Evolutionary conservation across 2,797 vertebrate species (phyloP), one percentile per base, ranked within the genome.

Genomic region (Halcyon badia): DNA sequence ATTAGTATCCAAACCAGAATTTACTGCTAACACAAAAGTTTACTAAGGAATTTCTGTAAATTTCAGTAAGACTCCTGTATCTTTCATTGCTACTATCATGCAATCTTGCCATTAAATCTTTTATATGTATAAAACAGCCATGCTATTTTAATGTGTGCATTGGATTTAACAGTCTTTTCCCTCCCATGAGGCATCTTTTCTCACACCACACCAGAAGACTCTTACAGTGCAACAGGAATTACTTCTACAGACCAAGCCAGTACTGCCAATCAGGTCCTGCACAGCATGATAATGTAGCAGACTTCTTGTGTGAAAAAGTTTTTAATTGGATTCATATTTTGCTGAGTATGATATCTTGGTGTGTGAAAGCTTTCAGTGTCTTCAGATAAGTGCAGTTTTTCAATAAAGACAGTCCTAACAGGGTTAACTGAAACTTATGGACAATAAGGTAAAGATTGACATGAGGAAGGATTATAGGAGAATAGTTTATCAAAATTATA

Each of bases 371-470:
- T 35, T 31, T 96, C 90, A 81, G 49, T 22, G 33, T 95, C 71
- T 97, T 96, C 69, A 70, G 71, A 80, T 62, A 97, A 30, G 39
- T 87, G 52, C 14, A 79, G 71, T 87, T 89, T 94, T 96, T 97
- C 92, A 93, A 58, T 87, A 96, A 97, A 96, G 79, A 93, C 86
- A 95, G 92, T 90, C 83, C 46, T 96, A 97, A 96, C 83, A 94
- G 82, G 75, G 94, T 97, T 98, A 97, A 97, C 97, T 93, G 20
- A 97, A 97, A 97, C 95, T 94, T 89, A 94, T 91, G 92, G 71
- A 92, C 86, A 96, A 77, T 94, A 96, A 95, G 56, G 81, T 90
- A 92, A 97, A 94, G 83, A 86, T 52, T 96, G 90, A 89, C 83
- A 94, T 77, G 33, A 77, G 84, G 72, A 65, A 33, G 83, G 82